Percentiles rank a stretch among this genome's conserved stretches.
Conservation (phyloP, 2,113 vertebrate genomes). For the Perccottus glenii region DNA sequence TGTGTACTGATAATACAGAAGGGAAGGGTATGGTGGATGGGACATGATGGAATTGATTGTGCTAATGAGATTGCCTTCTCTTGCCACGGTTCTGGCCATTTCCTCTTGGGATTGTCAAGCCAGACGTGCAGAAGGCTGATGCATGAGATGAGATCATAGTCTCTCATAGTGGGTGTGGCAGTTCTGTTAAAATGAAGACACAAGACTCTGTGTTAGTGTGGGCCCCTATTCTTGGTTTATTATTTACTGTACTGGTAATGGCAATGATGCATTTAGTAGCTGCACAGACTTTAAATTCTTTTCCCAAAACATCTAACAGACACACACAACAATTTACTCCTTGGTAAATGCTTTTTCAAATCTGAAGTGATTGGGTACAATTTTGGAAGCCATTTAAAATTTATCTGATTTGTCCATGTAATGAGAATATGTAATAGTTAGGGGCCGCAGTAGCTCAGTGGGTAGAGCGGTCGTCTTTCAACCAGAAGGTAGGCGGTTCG, state of each 20-base stretch:
- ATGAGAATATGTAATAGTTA: neutral
- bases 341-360: too few species aligned
- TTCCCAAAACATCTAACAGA: neutral
- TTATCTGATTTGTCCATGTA: slow-evolving; percentile 5
- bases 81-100: slow-evolving; percentile 41
- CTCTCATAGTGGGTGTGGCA: slow-evolving; percentile 74
- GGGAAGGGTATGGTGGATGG: slow-evolving; percentile 16
- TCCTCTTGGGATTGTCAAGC: slow-evolving; percentile 60
- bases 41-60: slow-evolving; percentile 50
- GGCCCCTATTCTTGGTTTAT: slow-evolving; percentile 7
- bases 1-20: slow-evolving; percentile 26
- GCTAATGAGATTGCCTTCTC: slow-evolving; percentile 62
- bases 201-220: slow-evolving; percentile 39
- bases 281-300: neutral
- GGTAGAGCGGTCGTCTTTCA: too few species aligned
- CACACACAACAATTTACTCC: too few species aligned
- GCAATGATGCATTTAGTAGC: slow-evolving; percentile 4
- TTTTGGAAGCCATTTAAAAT: neutral
- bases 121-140: slow-evolving; percentile 54
- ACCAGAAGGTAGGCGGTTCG: too few species aligned
- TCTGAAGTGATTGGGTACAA: neutral
- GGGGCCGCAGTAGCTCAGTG: too few species aligned
- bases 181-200: slow-evolving; percentile 32
- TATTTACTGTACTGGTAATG: slow-evolving; percentile 10
- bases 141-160: slow-evolving; percentile 74